Base-by-base conservation (phyloP, 2,113 vertebrate species). In the Saccopteryx leptura region DNA sequence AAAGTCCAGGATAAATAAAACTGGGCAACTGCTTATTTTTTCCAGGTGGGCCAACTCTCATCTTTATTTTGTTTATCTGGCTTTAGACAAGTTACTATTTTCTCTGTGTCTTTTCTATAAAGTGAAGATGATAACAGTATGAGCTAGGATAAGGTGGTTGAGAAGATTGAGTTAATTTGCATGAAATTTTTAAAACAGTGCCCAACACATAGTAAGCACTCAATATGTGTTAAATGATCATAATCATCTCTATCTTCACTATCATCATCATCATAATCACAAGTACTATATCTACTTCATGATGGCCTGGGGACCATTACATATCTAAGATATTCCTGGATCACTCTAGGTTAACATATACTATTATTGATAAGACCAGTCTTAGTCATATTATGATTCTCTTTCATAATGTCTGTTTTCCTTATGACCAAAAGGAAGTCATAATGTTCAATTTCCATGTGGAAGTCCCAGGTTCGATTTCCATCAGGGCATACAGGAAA, bases 41-140 rank as follows among this genome's bases (percentile, higher is more conserved):
- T 76, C 9, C 11, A 82, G 1, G 13, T 74, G 76, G n/a, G 2
- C 0, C 46, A 54, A 61, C 3, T 60, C 4, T 87, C 11, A 71
- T 63, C 39, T 93, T 60, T 26, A 48, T 52, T 93, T 88, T 84
- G 65, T 84, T 75, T 91, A 84, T 69, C 33, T 89, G 28, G 17
- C 6, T 58, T 86, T 72, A 78, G 61, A 76, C 28, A 92, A 87
- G 17, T 61, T 79, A 33, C 14, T 19, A 39, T 52, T 48, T 50
- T 80, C 28, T 74, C 63, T 71, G 54, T 56, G 72, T 88, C n/a
- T 50, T 90, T 61, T 68, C 50, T 78, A 28, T 56, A 87, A 93
- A 83, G 66, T 69, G 15, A 21, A 7, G n/a, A 28, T 75, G 60
- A 48, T 58, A 19, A 54, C 12, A 54, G 39, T 12, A 74, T 23